Evolutionary conservation across 2,113 vertebrate genomes (phyloP), one percentile per base, ranked within the genome.

Genomic region (Phyllopteryx taeniolatus): DNA sequence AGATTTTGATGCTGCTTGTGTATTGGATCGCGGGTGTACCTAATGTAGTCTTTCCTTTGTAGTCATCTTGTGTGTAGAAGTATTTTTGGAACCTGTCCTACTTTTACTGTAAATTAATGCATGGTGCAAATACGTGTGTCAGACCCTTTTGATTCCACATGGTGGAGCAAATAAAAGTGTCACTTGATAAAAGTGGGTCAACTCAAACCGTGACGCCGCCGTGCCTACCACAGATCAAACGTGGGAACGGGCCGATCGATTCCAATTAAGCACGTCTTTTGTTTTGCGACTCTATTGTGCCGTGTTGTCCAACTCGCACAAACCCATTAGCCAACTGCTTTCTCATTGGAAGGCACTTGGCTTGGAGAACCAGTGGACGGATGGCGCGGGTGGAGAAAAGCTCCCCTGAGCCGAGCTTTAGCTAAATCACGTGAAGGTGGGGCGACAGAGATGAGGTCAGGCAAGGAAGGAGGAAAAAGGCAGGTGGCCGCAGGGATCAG

Each of bases 211-310:
- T 76, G 75, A 83, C 82, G 66, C 71, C 49, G 46, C 35, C 35
- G 4, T 6, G 35, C 35, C 35, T 6, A 6, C 81, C 5, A 39
- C 53, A 44, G 79, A 85, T 88, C 75, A 86, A 87, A 85, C 76
- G 64, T 89, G 87, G 87, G 90, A 91, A 90, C 73, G 75, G 88
- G 72, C 68, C n/a, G 44, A 80, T 85, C 81, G 74, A 78, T 85
- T 85, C 83, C 73, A 89, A 88, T 89, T 90, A 89, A 75, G 79
- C 8, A 13, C 39, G 68, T 76, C 84, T 70, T 87, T 91, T 88
- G 85, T 91, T 80, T 83, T 74, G 43, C 0, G 20, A 27, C 53
- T 69, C n/a, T 66, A 46, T 47, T 76, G 70, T 20, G 7, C 70
- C 70, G 51, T 62, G 54, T 74, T 64, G 67, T n/a, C 39, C 70